These are phyloP conservation scores for Protodeltote pygarga DNA, from an alignment of 2,888 invertebrate species.

Conservation along the genomic window DNA sequence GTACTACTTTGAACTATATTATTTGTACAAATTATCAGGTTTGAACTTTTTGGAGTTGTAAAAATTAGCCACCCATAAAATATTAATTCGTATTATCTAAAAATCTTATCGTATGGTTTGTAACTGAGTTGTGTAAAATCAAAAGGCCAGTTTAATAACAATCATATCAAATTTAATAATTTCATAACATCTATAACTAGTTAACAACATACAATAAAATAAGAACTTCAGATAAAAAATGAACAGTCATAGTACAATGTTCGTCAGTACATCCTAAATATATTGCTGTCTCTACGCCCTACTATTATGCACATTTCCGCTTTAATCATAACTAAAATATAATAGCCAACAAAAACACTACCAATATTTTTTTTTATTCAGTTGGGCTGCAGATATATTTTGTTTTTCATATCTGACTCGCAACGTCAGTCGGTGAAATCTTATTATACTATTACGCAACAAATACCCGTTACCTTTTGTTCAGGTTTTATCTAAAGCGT, in stretches of 20 bases:
- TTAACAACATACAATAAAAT: conserved; percentile 71
- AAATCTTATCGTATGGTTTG: not conserved
- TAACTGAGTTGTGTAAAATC: no score
- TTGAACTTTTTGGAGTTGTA: no score
- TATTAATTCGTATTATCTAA: not conserved
- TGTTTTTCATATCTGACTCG: conserved; percentile 52
- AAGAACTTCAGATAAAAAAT: conserved; percentile 55
- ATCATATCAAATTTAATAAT: conserved; percentile 58
- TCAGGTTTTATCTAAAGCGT: conserved; percentile 71
- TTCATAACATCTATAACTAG: conserved; percentile 79
- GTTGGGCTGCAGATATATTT: conserved; percentile 53
- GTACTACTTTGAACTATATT: no score
- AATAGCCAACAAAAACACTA: conserved; percentile 50
- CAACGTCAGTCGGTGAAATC: conserved; percentile 72
- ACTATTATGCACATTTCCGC: conserved; percentile 32
- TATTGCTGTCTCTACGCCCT: conserved; percentile 25
- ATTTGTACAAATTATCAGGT: not conserved
- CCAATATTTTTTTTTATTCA: conserved; percentile 48
- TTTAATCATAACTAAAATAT: conserved; percentile 38
- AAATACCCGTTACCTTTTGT: conserved; percentile 69
- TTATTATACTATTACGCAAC: conserved; percentile 75
- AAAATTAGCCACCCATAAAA: not conserved
- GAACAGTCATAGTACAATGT: conserved; percentile 53
- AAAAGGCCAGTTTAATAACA: conserved; percentile 34
- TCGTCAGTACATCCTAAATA: conserved; percentile 40